phyloP scores from a whole-genome alignment of 2,888 invertebrate genomes.

The Pachydiplax longipennis region DNA sequence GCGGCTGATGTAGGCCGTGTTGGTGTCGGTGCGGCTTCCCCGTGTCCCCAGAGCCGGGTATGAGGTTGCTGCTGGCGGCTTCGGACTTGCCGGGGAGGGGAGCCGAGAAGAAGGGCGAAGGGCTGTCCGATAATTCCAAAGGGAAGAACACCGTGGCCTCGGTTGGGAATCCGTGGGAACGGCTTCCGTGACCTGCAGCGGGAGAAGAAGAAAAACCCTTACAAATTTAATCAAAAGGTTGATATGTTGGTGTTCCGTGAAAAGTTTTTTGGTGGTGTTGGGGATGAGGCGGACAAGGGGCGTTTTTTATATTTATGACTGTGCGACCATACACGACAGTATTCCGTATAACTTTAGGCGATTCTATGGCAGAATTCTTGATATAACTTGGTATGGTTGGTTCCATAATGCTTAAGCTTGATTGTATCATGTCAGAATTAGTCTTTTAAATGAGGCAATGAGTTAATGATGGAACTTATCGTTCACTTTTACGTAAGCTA shows the following conservation, averaged over 20 bases:
- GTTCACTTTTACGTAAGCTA: no score
- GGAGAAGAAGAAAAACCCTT: neutral
- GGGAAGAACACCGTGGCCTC: neutral
- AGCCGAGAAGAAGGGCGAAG: neutral
- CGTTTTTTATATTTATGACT: neutral
- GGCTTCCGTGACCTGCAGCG: neutral
- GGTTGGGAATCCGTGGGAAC: neutral
- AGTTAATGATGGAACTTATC: no score
- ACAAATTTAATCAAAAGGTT: neutral
- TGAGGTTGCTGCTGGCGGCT: slow-evolving; percentile 1
- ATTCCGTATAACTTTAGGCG: no score
- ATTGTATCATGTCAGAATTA: no score
- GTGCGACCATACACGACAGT: neutral
- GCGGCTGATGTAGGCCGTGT: slow-evolving; percentile 48
- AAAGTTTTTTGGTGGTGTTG: neutral
- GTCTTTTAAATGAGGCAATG: no score
- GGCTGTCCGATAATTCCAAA: neutral
- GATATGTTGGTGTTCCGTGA: neutral
- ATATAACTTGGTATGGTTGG: no score
- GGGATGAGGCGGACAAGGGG: neutral
- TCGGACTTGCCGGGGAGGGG: neutral
- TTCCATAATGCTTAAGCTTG: no score
- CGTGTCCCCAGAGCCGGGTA: slow-evolving; percentile 3
- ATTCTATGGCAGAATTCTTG: no score
- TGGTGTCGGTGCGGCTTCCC: slow-evolving; percentile 6